Evolutionary conservation across 2,797 vertebrate genomes (phyloP).

Genomic region (Pseudotriccus pelzelni): DNA sequence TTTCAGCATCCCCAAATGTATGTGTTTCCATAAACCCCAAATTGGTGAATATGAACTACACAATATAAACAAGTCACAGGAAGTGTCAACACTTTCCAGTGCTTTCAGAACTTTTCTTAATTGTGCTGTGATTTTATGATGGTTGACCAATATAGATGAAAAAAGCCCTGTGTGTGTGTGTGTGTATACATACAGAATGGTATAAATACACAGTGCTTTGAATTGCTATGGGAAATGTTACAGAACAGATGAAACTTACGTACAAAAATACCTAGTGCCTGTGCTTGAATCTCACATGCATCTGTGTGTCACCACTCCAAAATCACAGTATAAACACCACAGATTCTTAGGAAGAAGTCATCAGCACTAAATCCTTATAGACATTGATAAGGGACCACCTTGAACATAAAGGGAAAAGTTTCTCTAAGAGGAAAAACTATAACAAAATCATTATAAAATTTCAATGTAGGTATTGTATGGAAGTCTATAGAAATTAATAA

Average conservation of each 20-base stretch:
- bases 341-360: background rate
- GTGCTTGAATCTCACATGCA: background rate
- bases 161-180: background rate
- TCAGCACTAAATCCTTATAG: background rate
- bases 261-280: background rate
- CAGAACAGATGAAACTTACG: background rate
- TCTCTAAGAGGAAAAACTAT: background rate
- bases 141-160: slow-evolving; percentile 5
- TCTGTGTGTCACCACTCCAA: slow-evolving; percentile 1
- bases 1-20: background rate
- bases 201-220: slow-evolving; percentile 32
- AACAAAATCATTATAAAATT: background rate
- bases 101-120: slow-evolving; percentile 33
- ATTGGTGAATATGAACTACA: slow-evolving; percentile 5
- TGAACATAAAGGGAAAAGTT: background rate
- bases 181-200: background rate
- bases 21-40: background rate
- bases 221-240: slow-evolving; percentile 31
- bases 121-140: slow-evolving; percentile 10
- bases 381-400: background rate
- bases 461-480: background rate
- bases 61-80: slow-evolving; percentile 31
- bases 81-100: slow-evolving; percentile 15
- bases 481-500: slow-evolving; percentile 2
- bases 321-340: slow-evolving; percentile 1